Evolutionary conservation across 2,797 vertebrate genomes (phyloP).

Genomic region (Spinus pinus): DNA sequence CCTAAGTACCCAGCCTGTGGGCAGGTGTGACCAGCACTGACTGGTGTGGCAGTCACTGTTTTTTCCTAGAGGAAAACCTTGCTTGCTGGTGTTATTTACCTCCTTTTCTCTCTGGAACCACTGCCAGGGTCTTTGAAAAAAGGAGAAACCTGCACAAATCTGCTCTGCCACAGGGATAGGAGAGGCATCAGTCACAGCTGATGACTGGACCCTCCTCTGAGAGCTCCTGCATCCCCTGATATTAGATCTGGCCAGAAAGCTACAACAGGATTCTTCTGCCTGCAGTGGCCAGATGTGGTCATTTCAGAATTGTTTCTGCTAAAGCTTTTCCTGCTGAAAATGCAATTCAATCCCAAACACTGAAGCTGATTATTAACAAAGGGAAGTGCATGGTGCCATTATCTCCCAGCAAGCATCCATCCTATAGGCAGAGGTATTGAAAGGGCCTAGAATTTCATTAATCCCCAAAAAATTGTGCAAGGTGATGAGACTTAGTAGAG

Average conservation of each 20-base stretch:
- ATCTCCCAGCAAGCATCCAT: not conserved
- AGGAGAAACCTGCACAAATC: not conserved
- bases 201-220: not conserved
- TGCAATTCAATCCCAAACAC: not conserved
- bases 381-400: not conserved
- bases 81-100: not conserved
- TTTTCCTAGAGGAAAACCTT: not conserved
- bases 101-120: not conserved
- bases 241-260: not conserved
- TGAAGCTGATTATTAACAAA: not conserved
- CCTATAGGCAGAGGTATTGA: not conserved
- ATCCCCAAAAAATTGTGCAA: not conserved
- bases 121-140: not conserved
- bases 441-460: not conserved
- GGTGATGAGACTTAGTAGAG: not conserved
- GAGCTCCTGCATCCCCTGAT: not conserved
- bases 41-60: not conserved
- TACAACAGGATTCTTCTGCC: not conserved
- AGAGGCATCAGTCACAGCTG: not conserved
- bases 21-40: not conserved
- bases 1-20: not conserved
- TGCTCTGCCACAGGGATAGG: not conserved
- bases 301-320: not conserved
- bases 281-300: not conserved
- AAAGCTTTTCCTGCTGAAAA: not conserved